These are phyloP conservation scores for Hypselothyrea guttata DNA, from an alignment of 2,888 invertebrate species.

Conservation along the genomic window DNA sequence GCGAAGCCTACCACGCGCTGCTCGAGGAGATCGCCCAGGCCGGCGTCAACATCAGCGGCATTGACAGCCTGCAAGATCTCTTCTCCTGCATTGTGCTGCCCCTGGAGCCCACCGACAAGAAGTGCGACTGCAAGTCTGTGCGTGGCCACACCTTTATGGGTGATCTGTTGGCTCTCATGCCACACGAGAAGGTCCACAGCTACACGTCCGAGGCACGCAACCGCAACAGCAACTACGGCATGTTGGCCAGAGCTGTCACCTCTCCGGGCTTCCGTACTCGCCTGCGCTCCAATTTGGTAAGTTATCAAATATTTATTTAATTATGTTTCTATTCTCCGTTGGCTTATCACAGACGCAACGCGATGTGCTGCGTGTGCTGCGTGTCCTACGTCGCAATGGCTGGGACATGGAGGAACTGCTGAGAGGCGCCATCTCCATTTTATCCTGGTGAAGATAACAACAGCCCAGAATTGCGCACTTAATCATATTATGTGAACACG, in stretches of 20 bases:
- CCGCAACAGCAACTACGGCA: slow-evolving; percentile 44
- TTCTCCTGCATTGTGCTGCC: slow-evolving; percentile 54
- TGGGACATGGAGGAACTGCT: slow-evolving; percentile 58
- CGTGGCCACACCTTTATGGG: slow-evolving; percentile 47
- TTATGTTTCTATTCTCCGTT: no score
- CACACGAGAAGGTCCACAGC: slow-evolving; percentile 35
- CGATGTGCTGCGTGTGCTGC: slow-evolving; percentile 48
- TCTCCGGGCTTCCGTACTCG: slow-evolving; percentile 46
- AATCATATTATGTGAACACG: slow-evolving; percentile 8
- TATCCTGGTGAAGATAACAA: slow-evolving; percentile 46
- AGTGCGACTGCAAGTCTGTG: slow-evolving; percentile 41
- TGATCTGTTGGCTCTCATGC: slow-evolving; percentile 58
- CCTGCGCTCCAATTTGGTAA: slow-evolving; percentile 50
- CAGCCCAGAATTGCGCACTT: slow-evolving; percentile 4
- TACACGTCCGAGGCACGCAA: slow-evolving; percentile 14
- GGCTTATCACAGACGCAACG: slow-evolving; percentile 41
- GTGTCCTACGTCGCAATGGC: slow-evolving; percentile 51
- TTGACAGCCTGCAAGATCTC: slow-evolving; percentile 49
- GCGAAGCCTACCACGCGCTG: slow-evolving; percentile 36
- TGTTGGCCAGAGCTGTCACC: slow-evolving; percentile 41
- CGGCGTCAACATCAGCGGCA: slow-evolving; percentile 47
- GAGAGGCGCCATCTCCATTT: slow-evolving; percentile 33
- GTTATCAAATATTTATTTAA: not conserved
- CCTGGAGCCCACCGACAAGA: slow-evolving; percentile 13
- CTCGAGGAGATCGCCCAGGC: slow-evolving; percentile 30